Evolutionary conservation across 2,888 invertebrate species (phyloP).

Genomic region (Amphimallon solstitiale): DNA sequence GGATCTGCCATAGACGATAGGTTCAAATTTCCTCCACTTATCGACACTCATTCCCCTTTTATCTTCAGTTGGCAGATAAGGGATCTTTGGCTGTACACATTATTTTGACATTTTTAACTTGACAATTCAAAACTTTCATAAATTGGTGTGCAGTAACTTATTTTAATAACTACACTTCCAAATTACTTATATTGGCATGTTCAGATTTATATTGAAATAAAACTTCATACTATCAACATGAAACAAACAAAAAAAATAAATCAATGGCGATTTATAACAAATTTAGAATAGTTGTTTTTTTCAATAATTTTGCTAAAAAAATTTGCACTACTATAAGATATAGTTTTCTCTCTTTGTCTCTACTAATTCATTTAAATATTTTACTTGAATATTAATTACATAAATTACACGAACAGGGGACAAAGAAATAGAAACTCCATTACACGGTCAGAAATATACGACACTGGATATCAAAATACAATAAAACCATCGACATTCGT

Average conservation of each 20-base stretch:
- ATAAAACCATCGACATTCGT: constrained; percentile 55
- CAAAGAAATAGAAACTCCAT: constrained; percentile 55
- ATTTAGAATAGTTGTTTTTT: constrained; percentile 6
- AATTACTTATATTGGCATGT: constrained; percentile 5
- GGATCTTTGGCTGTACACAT: constrained; percentile 39
- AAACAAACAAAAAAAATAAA: constrained; percentile 26
- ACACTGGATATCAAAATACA: constrained; percentile 57
- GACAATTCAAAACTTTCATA: constrained; percentile 35
- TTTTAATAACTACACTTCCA: neutral
- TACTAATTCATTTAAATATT: constrained; percentile 5
- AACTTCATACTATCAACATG: constrained; percentile 26
- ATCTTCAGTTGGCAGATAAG: constrained; percentile 52
- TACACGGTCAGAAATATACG: constrained; percentile 53
- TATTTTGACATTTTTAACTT: constrained; percentile 40
- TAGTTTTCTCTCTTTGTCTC: constrained; percentile 7
- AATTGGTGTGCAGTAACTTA: constrained; percentile 8
- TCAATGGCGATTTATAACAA: constrained; percentile 16
- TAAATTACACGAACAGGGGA: constrained; percentile 39
- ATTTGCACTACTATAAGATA: constrained; percentile 15
- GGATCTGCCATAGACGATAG: constrained; percentile 93
- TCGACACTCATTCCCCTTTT: constrained; percentile 63
- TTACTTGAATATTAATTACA: constrained; percentile 18
- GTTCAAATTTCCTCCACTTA: constrained; percentile 76
- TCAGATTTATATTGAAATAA: neutral
- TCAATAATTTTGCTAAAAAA: no score